Base-by-base conservation (phyloP, 2,113 vertebrate genomes). In the Zingel zingel region DNA sequence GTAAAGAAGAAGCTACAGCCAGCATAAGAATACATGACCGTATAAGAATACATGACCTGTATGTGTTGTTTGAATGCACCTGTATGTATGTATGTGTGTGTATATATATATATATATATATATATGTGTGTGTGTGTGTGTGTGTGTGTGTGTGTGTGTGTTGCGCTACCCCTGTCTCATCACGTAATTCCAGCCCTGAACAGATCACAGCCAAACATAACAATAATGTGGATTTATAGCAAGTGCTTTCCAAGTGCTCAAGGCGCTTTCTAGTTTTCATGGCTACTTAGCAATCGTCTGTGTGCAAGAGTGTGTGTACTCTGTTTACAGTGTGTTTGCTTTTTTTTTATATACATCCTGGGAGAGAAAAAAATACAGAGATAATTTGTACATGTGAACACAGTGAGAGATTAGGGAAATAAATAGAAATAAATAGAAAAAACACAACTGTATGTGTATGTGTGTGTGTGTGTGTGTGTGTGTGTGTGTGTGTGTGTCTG, bases 201-300 rank as follows among this genome's bases (percentile, higher is more conserved):
- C 39, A 57, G 68, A 84, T 87, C 81, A 68, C 69, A 86, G 81
- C 75, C 83, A 83, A 78, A 83, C 66, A 83, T 47, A 86, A 92
- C 88, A 84, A 84, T 39, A 50, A 66, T 66, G 76, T 79, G 84
- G 79, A 79, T 88, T 86, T 86, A 88, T 27, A 86, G 79, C 74
- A 39, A 87, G 74, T 23, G 75, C 79, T 84, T 84, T 83, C 79
- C 81, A 76, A 87, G 56, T 39, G 65, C 87, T 81, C 27, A 5
- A 59, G 68, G 85, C 74, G 16, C 39, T 84, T 86, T 84, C 21
- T 69, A 77, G 74, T 78, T 87, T 83, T 86, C 68, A 81, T 54
- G 23, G 78, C 65, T 69, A 68, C 66, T 73, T 73, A 57, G 25
- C 9, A 10, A 30, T 39, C 30, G 25, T 54, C 53, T 43, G 43